These are phyloP conservation scores for Synanthedon myopaeformis DNA, from an alignment of 2,888 invertebrate species.

Conservation along the genomic window DNA sequence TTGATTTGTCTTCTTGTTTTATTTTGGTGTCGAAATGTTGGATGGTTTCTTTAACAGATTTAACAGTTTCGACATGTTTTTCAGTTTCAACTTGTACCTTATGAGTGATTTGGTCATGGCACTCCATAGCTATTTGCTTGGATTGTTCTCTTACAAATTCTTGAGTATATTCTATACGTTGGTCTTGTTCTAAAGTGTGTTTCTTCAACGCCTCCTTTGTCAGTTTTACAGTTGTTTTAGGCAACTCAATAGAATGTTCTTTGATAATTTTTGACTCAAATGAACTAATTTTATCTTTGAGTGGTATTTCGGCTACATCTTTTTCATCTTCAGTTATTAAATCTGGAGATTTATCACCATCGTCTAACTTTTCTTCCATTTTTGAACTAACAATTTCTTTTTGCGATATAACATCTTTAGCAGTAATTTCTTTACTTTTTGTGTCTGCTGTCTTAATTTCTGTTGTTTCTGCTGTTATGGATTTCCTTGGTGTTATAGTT, in stretches of 20 bases:
- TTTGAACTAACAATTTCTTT: conserved; percentile 60
- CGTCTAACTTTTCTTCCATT: conserved; percentile 68
- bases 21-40: conserved; percentile 55
- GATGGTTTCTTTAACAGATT: conserved; percentile 61
- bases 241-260: conserved; percentile 47
- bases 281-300: conserved; percentile 55
- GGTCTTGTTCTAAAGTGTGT: conserved; percentile 61
- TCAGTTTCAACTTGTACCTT: conserved; percentile 37
- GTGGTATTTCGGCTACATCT: conserved; percentile 61
- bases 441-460: conserved; percentile 33
- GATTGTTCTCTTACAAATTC: conserved; percentile 65
- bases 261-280: conserved; percentile 61
- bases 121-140: conserved; percentile 47
- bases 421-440: conserved; percentile 32
- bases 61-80: conserved; percentile 39
- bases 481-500: conserved; percentile 58
- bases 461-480: conserved; percentile 58
- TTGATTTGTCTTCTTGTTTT: conserved; percentile 47
- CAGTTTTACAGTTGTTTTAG: conserved; percentile 53
- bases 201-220: conserved; percentile 66
- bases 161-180: conserved; percentile 61
- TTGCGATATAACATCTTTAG: conserved; percentile 52
- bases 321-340: conserved; percentile 49
- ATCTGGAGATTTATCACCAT: conserved; percentile 56
- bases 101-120: conserved; percentile 26